phyloP scores from a whole-genome alignment of 1,140 invertebrate species.

The Sycophila sp. region DNA sequence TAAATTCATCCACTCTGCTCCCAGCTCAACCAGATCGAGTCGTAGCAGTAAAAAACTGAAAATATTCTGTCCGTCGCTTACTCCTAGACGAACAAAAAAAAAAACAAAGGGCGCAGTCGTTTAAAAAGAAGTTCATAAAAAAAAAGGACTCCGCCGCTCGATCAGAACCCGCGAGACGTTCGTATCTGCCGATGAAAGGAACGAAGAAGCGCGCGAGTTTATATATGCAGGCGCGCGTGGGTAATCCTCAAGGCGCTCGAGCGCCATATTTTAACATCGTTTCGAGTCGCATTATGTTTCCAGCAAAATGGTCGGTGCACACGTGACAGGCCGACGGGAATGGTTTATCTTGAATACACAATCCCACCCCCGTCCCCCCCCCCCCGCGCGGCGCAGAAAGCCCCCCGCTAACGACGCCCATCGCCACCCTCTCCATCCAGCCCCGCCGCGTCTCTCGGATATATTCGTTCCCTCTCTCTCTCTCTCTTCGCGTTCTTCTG shows the following conservation, averaged over 20 bases:
- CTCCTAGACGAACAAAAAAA: neutral
- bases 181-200: no score
- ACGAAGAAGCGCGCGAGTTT: conserved; percentile 38
- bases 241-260: conserved; percentile 45
- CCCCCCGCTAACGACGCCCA: conserved; percentile 60
- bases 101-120: neutral
- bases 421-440: conserved; percentile 50
- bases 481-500: neutral
- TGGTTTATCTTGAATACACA: conserved; percentile 66
- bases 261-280: conserved; percentile 62
- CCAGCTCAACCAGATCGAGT: no score
- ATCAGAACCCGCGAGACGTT: no score
- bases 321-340: conserved; percentile 61
- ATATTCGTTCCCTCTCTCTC: neutral
- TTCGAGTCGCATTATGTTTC: conserved; percentile 61
- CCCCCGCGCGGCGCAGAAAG: conserved; percentile 7
- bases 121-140: no score
- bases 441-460: conserved; percentile 12
- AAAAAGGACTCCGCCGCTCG: no score
- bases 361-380: conserved; percentile 47
- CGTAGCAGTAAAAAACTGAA: no score
- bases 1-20: no score
- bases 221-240: neutral
- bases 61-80: no score
- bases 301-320: conserved; percentile 64